phyloP scores from a whole-genome alignment of 2,888 invertebrate species.

The Dichetophora obliterata region DNA sequence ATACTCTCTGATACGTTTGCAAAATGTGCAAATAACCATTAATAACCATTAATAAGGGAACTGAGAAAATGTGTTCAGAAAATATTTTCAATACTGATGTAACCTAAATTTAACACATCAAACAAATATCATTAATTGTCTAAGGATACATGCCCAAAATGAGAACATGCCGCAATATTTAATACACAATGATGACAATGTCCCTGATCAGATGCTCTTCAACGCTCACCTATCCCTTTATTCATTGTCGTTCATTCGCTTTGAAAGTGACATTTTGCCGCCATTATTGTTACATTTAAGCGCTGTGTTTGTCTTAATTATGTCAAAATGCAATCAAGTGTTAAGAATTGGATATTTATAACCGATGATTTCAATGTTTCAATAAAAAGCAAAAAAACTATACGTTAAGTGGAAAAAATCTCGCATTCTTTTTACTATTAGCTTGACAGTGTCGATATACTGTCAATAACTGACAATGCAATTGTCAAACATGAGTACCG shows the following conservation, averaged over 20 bases:
- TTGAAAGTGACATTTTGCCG: conserved; percentile 22
- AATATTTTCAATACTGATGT: neutral
- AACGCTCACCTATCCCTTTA: neutral
- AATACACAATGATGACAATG: conserved; percentile 29
- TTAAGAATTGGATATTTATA: conserved; percentile 50
- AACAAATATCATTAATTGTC: conserved; percentile 1
- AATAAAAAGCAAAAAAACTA: conserved; percentile 2
- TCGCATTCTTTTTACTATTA: neutral
- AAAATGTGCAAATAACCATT: too few relatives aligned
- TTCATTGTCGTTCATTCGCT: conserved; percentile 10
- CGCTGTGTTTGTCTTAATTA: conserved; percentile 50
- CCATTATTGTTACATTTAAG: neutral
- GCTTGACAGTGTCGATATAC: neutral
- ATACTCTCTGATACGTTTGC: too few relatives aligned
- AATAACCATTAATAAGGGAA: too few relatives aligned
- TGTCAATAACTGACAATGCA: conserved; percentile 1
- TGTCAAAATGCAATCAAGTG: conserved; percentile 53
- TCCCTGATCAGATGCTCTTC: neutral
- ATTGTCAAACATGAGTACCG: neutral
- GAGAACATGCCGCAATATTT: conserved; percentile 34
- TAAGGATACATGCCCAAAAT: conserved; percentile 16
- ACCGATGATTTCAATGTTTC: conserved; percentile 1
- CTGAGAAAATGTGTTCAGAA: neutral
- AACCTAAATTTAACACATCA: neutral
- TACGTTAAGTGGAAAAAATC: neutral